Conservation (phyloP, 1,140 invertebrate species). For the Panulirus ornatus region DNA sequence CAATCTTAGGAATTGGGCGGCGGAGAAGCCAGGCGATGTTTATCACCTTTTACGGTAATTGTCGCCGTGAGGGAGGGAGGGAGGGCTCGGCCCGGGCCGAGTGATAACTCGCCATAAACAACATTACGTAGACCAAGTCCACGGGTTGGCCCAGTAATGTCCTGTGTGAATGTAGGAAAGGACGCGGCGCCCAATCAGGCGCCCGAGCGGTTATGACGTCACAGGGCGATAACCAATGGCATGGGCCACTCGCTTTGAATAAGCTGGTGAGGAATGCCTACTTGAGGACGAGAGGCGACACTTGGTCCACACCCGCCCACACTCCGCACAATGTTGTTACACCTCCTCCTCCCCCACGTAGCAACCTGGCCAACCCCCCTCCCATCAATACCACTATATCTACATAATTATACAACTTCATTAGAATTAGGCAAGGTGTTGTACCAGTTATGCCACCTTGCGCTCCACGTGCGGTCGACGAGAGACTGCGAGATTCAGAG, state of each 20-base stretch:
- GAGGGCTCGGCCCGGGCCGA: neutral
- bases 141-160: neutral
- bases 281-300: neutral
- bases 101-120: conserved; percentile 23
- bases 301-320: neutral
- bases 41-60: conserved; percentile 47
- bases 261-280: conserved; percentile 37
- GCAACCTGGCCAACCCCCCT: too few relatives aligned
- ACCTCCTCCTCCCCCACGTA: too few relatives aligned
- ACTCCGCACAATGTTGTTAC: neutral
- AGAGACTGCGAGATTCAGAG: too few relatives aligned
- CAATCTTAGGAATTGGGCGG: conserved; percentile 3
- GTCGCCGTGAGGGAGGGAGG: conserved; percentile 19
- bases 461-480: too few relatives aligned
- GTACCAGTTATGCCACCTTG: too few relatives aligned
- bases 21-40: conserved; percentile 1
- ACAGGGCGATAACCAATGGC: conserved; percentile 28
- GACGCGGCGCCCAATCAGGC: neutral
- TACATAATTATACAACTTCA: too few relatives aligned
- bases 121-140: neutral
- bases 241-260: conserved; percentile 7
- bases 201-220: conserved; percentile 2
- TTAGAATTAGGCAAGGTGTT: too few relatives aligned
- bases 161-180: too few relatives aligned
- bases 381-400: too few relatives aligned